phyloP scores from a whole-genome alignment of 2,888 invertebrate genomes.

The Eilema depressum region DNA sequence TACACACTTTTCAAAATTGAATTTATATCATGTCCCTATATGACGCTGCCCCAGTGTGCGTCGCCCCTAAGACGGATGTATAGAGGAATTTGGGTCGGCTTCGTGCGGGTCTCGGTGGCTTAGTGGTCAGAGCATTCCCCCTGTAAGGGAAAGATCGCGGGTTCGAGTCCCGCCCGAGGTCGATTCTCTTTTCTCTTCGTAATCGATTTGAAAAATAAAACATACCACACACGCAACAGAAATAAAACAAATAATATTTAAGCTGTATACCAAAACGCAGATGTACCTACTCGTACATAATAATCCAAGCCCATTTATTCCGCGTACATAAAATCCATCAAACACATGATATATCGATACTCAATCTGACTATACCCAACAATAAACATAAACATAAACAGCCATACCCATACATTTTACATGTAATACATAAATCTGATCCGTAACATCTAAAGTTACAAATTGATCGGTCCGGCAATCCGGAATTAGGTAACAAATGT shows the following conservation, averaged over 20 bases:
- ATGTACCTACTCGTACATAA: not conserved
- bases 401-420: slow-evolving; percentile 2
- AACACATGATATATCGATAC: not conserved
- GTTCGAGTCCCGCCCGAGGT: too few species aligned
- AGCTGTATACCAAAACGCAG: not conserved
- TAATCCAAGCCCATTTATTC: too few species aligned
- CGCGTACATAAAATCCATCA: not conserved
- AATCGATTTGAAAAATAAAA: too few species aligned
- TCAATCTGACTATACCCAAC: not conserved
- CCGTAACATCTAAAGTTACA: slow-evolving; percentile 30
- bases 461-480: slow-evolving; percentile 37
- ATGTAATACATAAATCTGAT: slow-evolving; percentile 16
- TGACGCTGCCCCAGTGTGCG: too few species aligned
- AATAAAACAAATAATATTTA: not conserved
- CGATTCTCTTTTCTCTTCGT: too few species aligned
- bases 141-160: too few species aligned
- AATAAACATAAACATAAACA: not conserved
- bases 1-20: too few species aligned
- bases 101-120: too few species aligned
- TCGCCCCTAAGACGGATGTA: too few species aligned
- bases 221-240: not conserved
- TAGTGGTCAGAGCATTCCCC: too few species aligned
- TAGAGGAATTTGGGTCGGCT: too few species aligned
- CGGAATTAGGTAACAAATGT: slow-evolving; percentile 32
- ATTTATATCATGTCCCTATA: too few species aligned